Base-by-base conservation (phyloP, 2,797 vertebrate species). In the Megalops cyprinoides region DNA sequence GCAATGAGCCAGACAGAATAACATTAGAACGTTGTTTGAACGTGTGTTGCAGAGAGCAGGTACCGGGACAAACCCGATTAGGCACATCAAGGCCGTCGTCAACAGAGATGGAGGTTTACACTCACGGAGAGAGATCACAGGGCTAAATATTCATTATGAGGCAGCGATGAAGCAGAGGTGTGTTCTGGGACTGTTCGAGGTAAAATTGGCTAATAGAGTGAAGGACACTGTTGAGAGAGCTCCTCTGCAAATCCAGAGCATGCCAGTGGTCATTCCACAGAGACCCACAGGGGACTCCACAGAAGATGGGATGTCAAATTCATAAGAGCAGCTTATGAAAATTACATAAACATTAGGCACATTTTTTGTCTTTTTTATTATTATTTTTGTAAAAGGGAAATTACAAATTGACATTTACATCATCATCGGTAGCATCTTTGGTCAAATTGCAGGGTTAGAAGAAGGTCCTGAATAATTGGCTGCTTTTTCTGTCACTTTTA, bases 1-100 rank as follows among this genome's bases (percentile, higher is more conserved):
- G 67, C 67, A 71, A 71, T 71, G 67, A 71, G 67, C 67, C 67
- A 42, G n/a, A 44, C 67, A 71, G 39, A 71, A 71, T n/a, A 71
- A 44, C 67, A 71, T 71, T 44, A 71, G 2, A 6, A 39, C 1
- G 39, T 39, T 44, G 67, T 71, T 71, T 71, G 67, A 44, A 44
- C 67, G 18, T 34, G 37, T n/a, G 39, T 44, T 2, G 7, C n/a
- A 3, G 37, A 14, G 67, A 71, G 67, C 25, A 44, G 37, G 67
- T 42, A 42, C 7, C 67, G 18, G 67, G 67, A 71, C 15, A n/a
- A 20, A 44, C 18, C 4, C 0, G 37, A 67, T 67, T 67, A 18
- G 37, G 62, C 62, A 31, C n/a, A 9, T 9, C 56, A n/a, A 4
- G 18, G 20, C 20, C 0, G 20, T 65, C 20, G 28, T 31, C 28